Conservation (phyloP, 1,140 invertebrate species). For the Penaeus chinensis region DNA sequence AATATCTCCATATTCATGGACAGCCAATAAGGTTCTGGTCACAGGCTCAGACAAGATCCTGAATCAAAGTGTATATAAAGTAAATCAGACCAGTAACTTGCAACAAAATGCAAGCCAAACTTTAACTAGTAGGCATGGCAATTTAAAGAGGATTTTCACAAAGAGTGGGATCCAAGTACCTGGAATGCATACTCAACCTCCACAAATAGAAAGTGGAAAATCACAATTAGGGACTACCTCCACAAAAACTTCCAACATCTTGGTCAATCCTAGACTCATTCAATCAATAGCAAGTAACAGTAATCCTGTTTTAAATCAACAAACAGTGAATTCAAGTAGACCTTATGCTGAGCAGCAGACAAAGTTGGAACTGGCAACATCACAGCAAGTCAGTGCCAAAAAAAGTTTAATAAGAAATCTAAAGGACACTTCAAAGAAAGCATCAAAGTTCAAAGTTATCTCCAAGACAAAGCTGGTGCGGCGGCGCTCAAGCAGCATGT, state of each 20-base stretch:
- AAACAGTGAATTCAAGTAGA: neutral
- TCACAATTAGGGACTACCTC: neutral
- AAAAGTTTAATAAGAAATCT: neutral
- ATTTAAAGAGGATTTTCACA: neutral
- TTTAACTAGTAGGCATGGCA: no score
- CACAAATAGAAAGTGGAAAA: neutral
- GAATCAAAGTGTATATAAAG: no score
- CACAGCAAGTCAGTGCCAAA: neutral
- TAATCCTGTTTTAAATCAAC: neutral
- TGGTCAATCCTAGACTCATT: constrained; percentile 37
- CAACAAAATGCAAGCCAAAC: no score
- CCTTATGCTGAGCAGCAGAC: neutral
- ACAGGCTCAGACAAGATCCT: no score
- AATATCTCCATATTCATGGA: no score
- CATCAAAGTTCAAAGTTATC: constrained; percentile 38
- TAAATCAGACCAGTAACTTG: no score
- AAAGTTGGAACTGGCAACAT: neutral
- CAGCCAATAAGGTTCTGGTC: no score
- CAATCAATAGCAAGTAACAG: constrained; percentile 16
- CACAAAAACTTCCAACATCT: constrained; percentile 23
- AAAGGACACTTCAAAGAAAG: neutral
- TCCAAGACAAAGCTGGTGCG: constrained; percentile 48
- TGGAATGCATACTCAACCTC: neutral
- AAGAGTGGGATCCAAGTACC: neutral
- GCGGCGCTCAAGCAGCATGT: neutral